Evolutionary conservation across 2,113 vertebrate species (phyloP), one percentile per base, ranked within the genome.

Genomic region (Peromyscus leucopus): DNA sequence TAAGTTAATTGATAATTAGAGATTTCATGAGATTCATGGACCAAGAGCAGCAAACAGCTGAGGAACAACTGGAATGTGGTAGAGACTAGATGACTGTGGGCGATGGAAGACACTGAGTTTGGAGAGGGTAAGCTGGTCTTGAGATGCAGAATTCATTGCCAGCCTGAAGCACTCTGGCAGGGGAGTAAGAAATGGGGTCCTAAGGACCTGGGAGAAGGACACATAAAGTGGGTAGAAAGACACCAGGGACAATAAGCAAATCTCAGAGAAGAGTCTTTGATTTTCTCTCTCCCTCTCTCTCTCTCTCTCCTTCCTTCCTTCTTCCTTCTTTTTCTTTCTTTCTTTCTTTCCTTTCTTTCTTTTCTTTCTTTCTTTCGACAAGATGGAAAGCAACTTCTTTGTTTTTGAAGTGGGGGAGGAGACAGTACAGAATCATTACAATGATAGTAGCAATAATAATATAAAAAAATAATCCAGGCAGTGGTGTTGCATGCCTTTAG

Each of bases 381-480:
- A 89, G 82, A 91, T 65, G 17, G 93, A 93, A 97, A 95, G 57
- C 48, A 96, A 92, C 24, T 85, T 87, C 63, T 96, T 51, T 94
- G 51, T 89, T 95, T 28, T 71, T 46, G 69, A 95, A 94, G 95
- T 1, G 48, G 42, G 42, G 28, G 51, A 93, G 33, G 79, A 71
- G 72, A 83, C 4, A 51, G 75, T 39, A 90, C 26, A 87, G n/a
- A 69, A 90, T 33, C 5, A 46, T n/a, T 55, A 42, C 9, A 31
- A 93, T 69, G 67, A 57, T 17, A 71, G 17, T 28, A 82, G 13
- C 10, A 74, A 82, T 36, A 51, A 83, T 63, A 84, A 63, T 13
- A 26, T 42, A n/a, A 28, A 16, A 39, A 42, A 28, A 61, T 36
- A 39, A 51, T 9, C 51, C 51, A 11, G 57, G 21, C 51, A 8